Evolutionary conservation across 1,140 invertebrate genomes (phyloP), one percentile per base, ranked within the genome.

Genomic region (Tribolium madens): DNA sequence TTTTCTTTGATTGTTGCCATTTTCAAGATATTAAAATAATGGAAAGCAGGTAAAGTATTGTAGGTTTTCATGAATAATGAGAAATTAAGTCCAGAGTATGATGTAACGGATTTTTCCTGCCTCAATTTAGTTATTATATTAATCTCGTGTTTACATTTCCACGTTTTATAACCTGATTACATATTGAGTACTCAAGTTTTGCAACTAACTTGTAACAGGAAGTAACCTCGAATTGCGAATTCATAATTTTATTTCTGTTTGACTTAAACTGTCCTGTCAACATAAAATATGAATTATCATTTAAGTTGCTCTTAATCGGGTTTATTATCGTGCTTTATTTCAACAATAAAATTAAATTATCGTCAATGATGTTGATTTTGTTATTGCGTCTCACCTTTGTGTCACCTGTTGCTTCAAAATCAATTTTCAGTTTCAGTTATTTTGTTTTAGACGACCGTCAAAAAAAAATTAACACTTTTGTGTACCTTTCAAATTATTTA

Each of bases 1-100:
- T 52, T 57, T 21, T 18, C 15, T 5, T 26, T 0, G 48, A 50
- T 50, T 50, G 15, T 14, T 50, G 12, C 6, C 7, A 50, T 50
- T 57, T 57, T 57, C 14, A 57, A 18, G 50, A 57, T 18, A 57
- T 26, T 57, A 57, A 57, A 21, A 57, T 57, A 57, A 57, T 57
- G 52, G 52, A 57, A 57, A 21, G 52, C 52, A 0, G n/a, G 36
- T n/a, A 10, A 9, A 42, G 36, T 42, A 42, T n/a, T 42, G 36
- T 42, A 42, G 36, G 36, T 42, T 42, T 42, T 42, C 36, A 3
- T 42, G 36, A 42, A 42, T 42, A 42, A 42, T 42, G 36, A 42
- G 9, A 10, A 42, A 42, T 42, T 42, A 42, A 42, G 36, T n/a
- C n/a, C 36, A 42, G 1, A 42, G 7, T n/a, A 42, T 42, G 36